Conservation (phyloP, 2,113 vertebrate genomes). For the Ibidorhyncha struthersii region DNA sequence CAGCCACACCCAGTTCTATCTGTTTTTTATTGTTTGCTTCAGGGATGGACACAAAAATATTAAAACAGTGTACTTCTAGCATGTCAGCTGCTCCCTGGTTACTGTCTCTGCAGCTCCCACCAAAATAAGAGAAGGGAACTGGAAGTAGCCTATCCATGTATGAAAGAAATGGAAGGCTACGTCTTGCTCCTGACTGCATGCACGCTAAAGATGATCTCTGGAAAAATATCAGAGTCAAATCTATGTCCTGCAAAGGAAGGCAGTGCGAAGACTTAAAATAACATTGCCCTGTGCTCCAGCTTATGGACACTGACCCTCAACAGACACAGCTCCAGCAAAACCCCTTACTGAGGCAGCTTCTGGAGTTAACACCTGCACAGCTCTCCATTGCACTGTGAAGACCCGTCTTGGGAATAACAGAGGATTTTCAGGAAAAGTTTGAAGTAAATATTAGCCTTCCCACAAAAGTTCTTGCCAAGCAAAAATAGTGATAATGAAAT, state of each 20-base stretch:
- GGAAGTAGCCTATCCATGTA: not conserved
- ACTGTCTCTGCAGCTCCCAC: not conserved
- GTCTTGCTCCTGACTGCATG: not conserved
- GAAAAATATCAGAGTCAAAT: not conserved
- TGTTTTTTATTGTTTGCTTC: not conserved
- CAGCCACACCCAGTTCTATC: not conserved
- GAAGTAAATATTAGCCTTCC: not conserved
- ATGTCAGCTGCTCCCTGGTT: not conserved
- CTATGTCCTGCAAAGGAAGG: not conserved
- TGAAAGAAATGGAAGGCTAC: not conserved
- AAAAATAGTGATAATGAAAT: not conserved
- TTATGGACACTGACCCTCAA: not conserved
- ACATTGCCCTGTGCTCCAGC: not conserved
- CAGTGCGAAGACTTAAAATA: not conserved
- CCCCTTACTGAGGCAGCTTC: not conserved
- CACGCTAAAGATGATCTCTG: not conserved
- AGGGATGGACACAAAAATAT: not conserved
- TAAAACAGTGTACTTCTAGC: not conserved
- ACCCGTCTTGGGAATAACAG: not conserved
- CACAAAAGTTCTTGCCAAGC: not conserved
- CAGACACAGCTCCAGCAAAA: not conserved
- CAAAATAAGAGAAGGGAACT: not conserved
- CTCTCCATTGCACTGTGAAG: not conserved
- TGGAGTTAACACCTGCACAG: not conserved
- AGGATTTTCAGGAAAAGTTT: not conserved